Evolutionary conservation across 2,113 vertebrate species (phyloP).

Genomic region (Erythrocebus patas): DNA sequence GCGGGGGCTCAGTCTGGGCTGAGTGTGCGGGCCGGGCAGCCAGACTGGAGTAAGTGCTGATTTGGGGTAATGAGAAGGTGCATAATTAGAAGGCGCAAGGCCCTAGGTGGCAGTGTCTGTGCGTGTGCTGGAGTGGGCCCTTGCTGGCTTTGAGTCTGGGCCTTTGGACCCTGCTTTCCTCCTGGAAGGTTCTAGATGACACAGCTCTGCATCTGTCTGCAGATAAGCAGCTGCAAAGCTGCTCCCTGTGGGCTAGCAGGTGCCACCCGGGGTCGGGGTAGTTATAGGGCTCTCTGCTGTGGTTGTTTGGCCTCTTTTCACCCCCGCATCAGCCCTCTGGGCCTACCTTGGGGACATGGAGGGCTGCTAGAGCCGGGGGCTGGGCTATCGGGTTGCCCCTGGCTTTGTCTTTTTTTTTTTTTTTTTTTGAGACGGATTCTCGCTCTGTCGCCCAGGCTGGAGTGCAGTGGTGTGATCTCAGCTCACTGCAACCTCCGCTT

Average conservation of each 20-base stretch:
- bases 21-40: background rate
- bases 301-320: background rate
- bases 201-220: background rate
- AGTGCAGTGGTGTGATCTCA: no score
- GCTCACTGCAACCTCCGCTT: no score
- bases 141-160: background rate
- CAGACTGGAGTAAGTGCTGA: slow-evolving; percentile 62
- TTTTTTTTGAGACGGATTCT: no score
- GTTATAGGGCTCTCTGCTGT: background rate
- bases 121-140: background rate
- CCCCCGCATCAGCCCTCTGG: background rate
- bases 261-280: background rate
- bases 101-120: background rate
- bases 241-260: background rate
- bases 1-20: background rate
- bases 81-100: slow-evolving; percentile 62
- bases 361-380: background rate
- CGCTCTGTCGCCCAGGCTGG: no score
- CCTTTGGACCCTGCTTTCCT: background rate
- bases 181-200: background rate
- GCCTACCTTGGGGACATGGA: background rate
- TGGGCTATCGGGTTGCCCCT: background rate
- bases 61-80: slow-evolving; percentile 69
- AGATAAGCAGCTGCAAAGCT: background rate
- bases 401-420: no score